Evolutionary conservation across 2,113 vertebrate species (phyloP).

Genomic region (Emydocephalus ijimae): DNA sequence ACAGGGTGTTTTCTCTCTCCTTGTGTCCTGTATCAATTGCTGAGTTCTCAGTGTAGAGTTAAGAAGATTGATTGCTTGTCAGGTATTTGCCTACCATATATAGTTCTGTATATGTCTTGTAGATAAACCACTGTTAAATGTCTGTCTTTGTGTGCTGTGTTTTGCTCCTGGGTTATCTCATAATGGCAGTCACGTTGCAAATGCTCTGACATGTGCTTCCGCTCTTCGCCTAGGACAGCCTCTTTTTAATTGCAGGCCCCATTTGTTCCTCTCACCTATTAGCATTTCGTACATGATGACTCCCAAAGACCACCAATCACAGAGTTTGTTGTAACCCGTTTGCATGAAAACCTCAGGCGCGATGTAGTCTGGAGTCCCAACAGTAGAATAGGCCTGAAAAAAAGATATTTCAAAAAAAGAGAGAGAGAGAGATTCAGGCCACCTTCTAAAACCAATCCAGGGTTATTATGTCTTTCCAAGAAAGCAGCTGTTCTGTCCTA

Average conservation of each 20-base stretch:
- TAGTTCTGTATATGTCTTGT: no score
- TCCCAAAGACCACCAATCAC: conserved; percentile 98
- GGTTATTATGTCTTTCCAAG: not conserved
- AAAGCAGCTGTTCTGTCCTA: not conserved
- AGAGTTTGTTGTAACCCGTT: conserved; percentile 96
- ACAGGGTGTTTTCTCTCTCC: no score
- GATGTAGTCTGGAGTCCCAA: conserved; percentile 97
- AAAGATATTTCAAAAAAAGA: conserved; percentile 25
- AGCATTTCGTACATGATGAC: conserved; percentile 99
- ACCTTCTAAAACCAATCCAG: not conserved
- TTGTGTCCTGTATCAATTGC: no score
- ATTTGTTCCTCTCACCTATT: conserved; percentile 76
- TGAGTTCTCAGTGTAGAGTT: no score
- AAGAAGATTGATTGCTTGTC: no score
- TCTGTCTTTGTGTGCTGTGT: no score
- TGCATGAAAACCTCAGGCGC: conserved; percentile 97
- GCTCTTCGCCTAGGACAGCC: not conserved
- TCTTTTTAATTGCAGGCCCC: not conserved
- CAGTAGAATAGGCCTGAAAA: conserved; percentile 91
- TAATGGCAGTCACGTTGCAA: no score
- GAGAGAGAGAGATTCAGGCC: not conserved
- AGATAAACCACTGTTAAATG: no score
- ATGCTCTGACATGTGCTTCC: no score
- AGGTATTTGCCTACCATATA: no score
- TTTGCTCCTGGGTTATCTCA: no score